A percentile compares a stretch with the other conserved stretches of the same genome.
Evolutionary conservation across 1,140 invertebrate genomes (phyloP).

Genomic region (Phymorhynchus buccinoides): DNA sequence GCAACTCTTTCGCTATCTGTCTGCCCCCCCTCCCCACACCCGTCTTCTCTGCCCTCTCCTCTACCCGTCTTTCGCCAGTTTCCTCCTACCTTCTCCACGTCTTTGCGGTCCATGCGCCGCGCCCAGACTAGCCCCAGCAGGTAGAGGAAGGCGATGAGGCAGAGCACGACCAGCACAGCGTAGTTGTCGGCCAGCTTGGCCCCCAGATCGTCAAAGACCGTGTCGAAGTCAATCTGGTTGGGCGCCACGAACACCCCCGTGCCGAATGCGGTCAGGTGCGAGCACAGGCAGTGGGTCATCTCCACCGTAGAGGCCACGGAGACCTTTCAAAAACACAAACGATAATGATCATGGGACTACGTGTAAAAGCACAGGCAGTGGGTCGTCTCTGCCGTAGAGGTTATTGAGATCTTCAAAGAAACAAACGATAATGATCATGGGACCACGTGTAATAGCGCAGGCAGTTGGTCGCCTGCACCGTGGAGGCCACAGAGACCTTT

Average conservation of each 20-base stretch:
- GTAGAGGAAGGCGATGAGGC: constrained; percentile 55
- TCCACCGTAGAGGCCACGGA: constrained; percentile 51
- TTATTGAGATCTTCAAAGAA: too few species aligned
- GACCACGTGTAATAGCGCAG: too few species aligned
- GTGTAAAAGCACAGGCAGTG: too few species aligned
- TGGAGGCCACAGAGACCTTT: too few species aligned
- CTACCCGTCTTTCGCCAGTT: too few species aligned
- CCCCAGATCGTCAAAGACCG: constrained; percentile 60
- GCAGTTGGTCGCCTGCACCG: too few species aligned
- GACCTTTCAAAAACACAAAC: too few species aligned
- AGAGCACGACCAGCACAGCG: constrained; percentile 58
- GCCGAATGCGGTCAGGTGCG: constrained; percentile 63
- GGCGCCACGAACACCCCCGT: constrained; percentile 60
- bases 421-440: too few species aligned
- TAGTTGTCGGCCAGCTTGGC: constrained; percentile 61
- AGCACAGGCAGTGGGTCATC: constrained; percentile 59
- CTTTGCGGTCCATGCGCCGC: constrained; percentile 59
- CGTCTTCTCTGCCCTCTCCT: too few species aligned
- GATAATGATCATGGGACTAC: too few species aligned
- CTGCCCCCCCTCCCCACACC: too few species aligned
- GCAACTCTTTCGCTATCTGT: not conserved
- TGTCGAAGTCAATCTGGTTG: constrained; percentile 61
- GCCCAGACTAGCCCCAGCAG: constrained; percentile 58
- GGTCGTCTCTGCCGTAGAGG: too few species aligned
- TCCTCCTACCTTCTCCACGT: constrained; percentile 58